phyloP scores from a whole-genome alignment of 2,888 invertebrate genomes.

The Automeris io region DNA sequence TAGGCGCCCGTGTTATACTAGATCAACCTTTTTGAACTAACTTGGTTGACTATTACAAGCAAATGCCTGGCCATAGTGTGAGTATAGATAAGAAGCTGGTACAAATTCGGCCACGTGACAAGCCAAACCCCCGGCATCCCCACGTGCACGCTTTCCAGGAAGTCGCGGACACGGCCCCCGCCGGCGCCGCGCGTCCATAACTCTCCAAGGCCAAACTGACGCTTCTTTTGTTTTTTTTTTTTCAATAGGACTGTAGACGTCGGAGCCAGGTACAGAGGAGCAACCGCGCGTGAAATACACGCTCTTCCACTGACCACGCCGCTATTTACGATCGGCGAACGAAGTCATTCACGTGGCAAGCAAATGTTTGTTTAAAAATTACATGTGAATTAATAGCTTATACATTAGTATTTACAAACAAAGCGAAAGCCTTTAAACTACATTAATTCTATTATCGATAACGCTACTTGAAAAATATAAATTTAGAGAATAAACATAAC shows the following conservation, averaged over 20 bases:
- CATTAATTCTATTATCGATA: too few species aligned
- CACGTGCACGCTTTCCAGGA: slow-evolving; percentile 38
- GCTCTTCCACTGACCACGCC: slow-evolving; percentile 45
- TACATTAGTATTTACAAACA: too few species aligned
- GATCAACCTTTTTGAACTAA: too few species aligned
- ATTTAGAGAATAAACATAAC: too few species aligned
- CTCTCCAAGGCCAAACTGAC: slow-evolving; percentile 51
- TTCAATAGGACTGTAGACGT: slow-evolving; percentile 65
- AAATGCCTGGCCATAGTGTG: too few species aligned
- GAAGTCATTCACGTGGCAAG: slow-evolving; percentile 32
- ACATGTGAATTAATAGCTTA: slow-evolving; percentile 19
- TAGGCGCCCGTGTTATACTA: too few species aligned
- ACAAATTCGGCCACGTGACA: not conserved
- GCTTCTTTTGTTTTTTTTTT: slow-evolving; percentile 62
- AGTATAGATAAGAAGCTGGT: too few species aligned
- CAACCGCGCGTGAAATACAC: slow-evolving; percentile 34
- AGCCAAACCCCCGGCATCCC: not conserved
- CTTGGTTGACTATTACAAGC: too few species aligned
- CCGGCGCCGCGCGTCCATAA: slow-evolving; percentile 69
- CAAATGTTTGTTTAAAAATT: slow-evolving; percentile 56
- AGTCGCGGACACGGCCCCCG: slow-evolving; percentile 48
- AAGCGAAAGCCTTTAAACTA: too few species aligned
- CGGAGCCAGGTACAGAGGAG: slow-evolving; percentile 64
- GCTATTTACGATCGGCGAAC: slow-evolving; percentile 34
- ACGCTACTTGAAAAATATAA: too few species aligned